Base-by-base conservation (phyloP, 2,797 vertebrate species). In the Rhabdomys pumilio region DNA sequence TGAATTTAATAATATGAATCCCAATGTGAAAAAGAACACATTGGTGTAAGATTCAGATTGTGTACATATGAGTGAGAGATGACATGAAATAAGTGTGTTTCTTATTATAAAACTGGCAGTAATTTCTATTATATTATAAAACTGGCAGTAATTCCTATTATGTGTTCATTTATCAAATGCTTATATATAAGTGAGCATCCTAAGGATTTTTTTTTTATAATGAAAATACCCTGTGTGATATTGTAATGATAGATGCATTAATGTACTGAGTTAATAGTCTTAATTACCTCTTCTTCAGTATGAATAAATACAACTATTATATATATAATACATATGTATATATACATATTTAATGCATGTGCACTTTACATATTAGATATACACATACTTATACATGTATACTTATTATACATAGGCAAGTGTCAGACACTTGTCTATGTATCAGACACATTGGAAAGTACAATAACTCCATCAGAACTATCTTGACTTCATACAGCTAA, bases 1-100 rank as follows among this genome's bases (percentile, higher is more conserved):
- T 19, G 34, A 2, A 50, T 61, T 93, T 80, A 96, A 84, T 14
- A 61, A 95, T 95, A 50, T 61, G 65, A 85, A 90, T 80, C 91
- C 12, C 34, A 38, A 34, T 38, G 1, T 44, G 76, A 85, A 89
- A 17, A 88, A 22, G 69, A 76, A 67, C 9, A 11, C 7, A 34
- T 63, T 82, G 3, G 57, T 47, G 4, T 53, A 75, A 24, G 85
- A 22, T 6, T 87, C 26, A 80, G 73, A 93, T 24, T 57, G 6
- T 26, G 15, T 82, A 38, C 31, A 90, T 47, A 19, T 88, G 20
- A 0, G 29, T 75, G 31, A 15, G 24, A 13, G 72, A 38, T 81
- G 8, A 1, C 20, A 75, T 55, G 29, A 80, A 92, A 67, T 76
- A 79, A 47, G 41, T 79, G 1, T 29, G 38, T 47, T 59, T 80